Evolutionary conservation across 2,797 vertebrate species (phyloP).

Genomic region (Schizopygopsis pylzovi): DNA sequence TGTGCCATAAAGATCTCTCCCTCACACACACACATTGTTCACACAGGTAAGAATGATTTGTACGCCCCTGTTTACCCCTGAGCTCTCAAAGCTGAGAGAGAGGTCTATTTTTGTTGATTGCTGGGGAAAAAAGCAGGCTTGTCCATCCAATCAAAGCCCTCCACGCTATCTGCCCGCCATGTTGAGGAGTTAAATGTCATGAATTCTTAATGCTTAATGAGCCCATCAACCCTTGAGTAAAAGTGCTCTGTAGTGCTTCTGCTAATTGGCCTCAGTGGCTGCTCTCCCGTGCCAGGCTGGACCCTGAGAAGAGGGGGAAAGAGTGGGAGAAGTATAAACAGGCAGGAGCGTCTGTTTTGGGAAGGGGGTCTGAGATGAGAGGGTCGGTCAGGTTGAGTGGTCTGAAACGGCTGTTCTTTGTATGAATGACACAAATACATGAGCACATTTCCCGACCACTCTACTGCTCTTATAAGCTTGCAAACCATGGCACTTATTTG

Average conservation of each 20-base stretch:
- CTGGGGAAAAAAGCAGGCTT: conserved; percentile 25
- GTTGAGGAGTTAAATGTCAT: conserved; percentile 79
- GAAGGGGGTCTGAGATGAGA: conserved; percentile 14
- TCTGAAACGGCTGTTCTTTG: conserved; percentile 16
- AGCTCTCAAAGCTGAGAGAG: conserved; percentile 36
- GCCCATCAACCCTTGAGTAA: conserved; percentile 74
- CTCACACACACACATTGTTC: conserved; percentile 1
- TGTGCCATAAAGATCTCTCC: conserved; percentile 32
- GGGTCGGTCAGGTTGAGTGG: conserved; percentile 25
- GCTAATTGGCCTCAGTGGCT: conserved; percentile 84
- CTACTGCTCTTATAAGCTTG: conserved; percentile 16
- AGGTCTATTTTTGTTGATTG: conserved; percentile 60
- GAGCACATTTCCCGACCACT: not conserved
- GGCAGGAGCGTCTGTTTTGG: conserved; percentile 23
- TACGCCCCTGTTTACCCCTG: conserved; percentile 31
- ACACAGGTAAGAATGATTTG: conserved; percentile 37
- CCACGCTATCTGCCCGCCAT: conserved; percentile 65
- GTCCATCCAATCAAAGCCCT: conserved; percentile 49
- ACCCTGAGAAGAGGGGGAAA: conserved; percentile 48
- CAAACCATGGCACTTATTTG: not conserved
- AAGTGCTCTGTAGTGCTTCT: conserved; percentile 81
- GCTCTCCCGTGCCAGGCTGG: conserved; percentile 68
- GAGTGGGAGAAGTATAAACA: not conserved
- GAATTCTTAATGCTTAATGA: conserved; percentile 84
- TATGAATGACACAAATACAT: conserved; percentile 14